Evolutionary conservation across 1,140 invertebrate genomes (phyloP).

Genomic region (Planococcus citri): DNA sequence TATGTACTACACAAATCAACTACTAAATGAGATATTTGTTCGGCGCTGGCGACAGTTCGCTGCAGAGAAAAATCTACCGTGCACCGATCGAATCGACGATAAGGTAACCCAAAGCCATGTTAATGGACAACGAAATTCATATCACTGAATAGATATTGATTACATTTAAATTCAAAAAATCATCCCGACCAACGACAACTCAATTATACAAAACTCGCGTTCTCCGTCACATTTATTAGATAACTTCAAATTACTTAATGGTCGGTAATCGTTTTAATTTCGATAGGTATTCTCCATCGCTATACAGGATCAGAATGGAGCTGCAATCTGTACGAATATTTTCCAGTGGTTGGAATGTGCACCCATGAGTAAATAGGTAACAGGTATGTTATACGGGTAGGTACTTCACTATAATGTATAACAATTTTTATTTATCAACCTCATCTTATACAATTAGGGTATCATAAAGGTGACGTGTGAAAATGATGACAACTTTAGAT

Average conservation of each 20-base stretch:
- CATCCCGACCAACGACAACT: background rate
- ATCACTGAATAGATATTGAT: slow-evolving; percentile 3
- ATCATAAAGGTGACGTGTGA: no score
- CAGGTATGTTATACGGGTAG: no score
- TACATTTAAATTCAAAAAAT: background rate
- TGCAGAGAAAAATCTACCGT: background rate
- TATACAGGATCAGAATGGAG: no score
- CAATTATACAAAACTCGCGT: background rate
- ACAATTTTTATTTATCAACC: no score
- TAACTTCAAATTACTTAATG: background rate
- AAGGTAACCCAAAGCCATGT: background rate
- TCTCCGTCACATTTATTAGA: background rate
- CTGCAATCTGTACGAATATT: no score
- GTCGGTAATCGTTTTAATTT: background rate
- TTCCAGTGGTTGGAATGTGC: no score
- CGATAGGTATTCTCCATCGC: no score
- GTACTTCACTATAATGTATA: no score
- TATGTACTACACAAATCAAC: background rate
- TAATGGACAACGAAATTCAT: slow-evolving; percentile 1
- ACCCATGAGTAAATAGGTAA: no score
- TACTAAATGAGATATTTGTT: background rate
- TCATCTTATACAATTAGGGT: no score
- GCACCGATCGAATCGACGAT: background rate
- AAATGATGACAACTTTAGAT: no score
- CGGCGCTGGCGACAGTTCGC: background rate